Percentiles rank a stretch among this genome's conserved stretches.
phyloP scores from a whole-genome alignment of 2,797 vertebrate genomes.

The Linurgus olivaceus region DNA sequence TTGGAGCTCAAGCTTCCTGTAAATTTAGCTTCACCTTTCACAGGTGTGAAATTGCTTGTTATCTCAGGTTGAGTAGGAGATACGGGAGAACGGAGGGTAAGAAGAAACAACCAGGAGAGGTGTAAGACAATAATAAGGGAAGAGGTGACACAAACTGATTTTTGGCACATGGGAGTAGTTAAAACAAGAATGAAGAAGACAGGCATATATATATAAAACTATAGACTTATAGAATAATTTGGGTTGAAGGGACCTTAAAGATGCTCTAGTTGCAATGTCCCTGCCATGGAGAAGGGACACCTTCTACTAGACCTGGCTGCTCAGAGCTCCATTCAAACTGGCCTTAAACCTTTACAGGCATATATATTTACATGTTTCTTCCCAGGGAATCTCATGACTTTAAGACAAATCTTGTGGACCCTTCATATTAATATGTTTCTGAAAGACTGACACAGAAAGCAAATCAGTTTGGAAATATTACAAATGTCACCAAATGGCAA shows the following conservation, averaged over 20 bases:
- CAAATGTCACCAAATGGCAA: neutral
- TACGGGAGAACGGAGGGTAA: neutral
- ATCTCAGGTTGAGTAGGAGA: neutral
- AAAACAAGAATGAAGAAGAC: neutral
- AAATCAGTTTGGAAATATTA: neutral
- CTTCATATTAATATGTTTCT: neutral
- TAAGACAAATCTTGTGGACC: neutral
- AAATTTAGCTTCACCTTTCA: neutral
- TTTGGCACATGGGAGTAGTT: neutral
- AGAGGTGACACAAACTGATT: neutral
- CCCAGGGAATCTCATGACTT: neutral
- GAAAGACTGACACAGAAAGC: neutral
- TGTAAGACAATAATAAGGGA: neutral
- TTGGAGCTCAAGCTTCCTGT: neutral
- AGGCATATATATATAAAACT: neutral
- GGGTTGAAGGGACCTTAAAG: neutral
- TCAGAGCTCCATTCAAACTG: neutral
- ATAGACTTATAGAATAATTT: neutral
- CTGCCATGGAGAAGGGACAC: neutral
- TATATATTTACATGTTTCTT: neutral
- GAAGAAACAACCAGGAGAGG: neutral
- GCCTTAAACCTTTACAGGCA: neutral
- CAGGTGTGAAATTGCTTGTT: neutral
- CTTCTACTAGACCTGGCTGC: neutral
- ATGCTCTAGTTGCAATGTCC: neutral